Base-by-base conservation (phyloP, 2,888 invertebrate species). In the Nysson spinosus region DNA sequence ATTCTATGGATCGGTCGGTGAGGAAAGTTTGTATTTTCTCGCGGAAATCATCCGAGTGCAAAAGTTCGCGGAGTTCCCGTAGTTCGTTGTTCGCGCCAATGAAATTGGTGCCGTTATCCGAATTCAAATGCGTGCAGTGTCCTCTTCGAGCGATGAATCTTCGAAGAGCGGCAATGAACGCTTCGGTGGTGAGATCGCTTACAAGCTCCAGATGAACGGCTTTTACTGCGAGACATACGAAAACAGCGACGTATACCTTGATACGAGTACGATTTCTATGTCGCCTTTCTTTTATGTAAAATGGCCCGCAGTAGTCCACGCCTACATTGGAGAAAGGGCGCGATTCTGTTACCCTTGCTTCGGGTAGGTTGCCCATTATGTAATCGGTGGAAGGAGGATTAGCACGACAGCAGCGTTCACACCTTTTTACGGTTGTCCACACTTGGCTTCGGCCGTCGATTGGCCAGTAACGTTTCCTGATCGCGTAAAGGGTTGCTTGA, bases 141-240 rank as follows among this genome's bases (percentile, higher is more conserved):
- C n/a, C n/a, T n/a, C n/a, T n/a, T n/a, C n/a, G n/a, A n/a, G n/a
- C n/a, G n/a, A n/a, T 22, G 16, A 52, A 42, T 2, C 42, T 11
- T 7, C 37, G 16, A 0, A 54, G 19, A 6, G 44, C 16, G 2
- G 19, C 37, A 1, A 54, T 9, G 28, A 54, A 54, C 1, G 24
- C 35, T 9, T 54, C 44, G 7, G 28, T 44, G 3, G 54, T 37
- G n/a, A 54, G 2, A 12, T 44, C 37, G 17, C 37, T 35, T 4
- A 44, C 44, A 0, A 54, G 6, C 7, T 54, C 54, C 6, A 54
- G 5, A 19, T 54, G 54, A 5, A 54, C 28, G 2, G 54, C 54
- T 20, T 54, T 54, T 1, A 28, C 6, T 4, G 35, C 44, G 11
- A 44, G 22, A 14, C 51, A 51, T 4, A 30, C 32, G 12, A 40